A percentile compares a stretch with the other conserved stretches of the same genome.
These are phyloP conservation scores for Nasua narica DNA, from an alignment of 2,797 vertebrate species.

Conservation along the genomic window DNA sequence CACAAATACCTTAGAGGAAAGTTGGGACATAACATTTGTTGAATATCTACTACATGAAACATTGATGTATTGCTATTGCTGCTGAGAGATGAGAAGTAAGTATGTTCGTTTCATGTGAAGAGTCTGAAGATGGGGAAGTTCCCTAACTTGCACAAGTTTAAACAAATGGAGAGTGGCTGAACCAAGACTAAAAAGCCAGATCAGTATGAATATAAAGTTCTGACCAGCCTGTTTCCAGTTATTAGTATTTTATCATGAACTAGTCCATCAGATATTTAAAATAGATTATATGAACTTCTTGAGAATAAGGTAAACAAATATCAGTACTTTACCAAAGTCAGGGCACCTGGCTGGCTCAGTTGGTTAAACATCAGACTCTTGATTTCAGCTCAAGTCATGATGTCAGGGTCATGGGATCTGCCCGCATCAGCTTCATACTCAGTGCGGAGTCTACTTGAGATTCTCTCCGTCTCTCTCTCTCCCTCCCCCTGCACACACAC, in stretches of 20 bases:
- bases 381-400: not conserved
- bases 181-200: not conserved
- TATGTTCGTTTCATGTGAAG: not conserved
- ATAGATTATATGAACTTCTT: not conserved
- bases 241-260: not conserved
- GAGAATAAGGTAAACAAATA: not conserved
- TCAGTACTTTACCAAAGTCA: not conserved
- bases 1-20: not conserved
- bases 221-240: not conserved
- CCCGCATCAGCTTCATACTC: not conserved
- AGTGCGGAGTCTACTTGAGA: not conserved
- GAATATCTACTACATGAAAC: not conserved
- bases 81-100: not conserved
- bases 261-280: not conserved
- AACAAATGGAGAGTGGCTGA: not conserved
- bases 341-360: not conserved
- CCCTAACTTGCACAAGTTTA: not conserved
- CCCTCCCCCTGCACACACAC: not conserved
- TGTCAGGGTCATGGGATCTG: not conserved
- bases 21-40: not conserved
- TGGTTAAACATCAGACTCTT: not conserved
- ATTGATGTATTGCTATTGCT: not conserved
- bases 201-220: not conserved
- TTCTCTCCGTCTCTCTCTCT: not conserved
- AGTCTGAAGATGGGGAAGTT: not conserved